Evolutionary conservation across 2,797 vertebrate species (phyloP).

Genomic region (Leucoraja ocellata): DNA sequence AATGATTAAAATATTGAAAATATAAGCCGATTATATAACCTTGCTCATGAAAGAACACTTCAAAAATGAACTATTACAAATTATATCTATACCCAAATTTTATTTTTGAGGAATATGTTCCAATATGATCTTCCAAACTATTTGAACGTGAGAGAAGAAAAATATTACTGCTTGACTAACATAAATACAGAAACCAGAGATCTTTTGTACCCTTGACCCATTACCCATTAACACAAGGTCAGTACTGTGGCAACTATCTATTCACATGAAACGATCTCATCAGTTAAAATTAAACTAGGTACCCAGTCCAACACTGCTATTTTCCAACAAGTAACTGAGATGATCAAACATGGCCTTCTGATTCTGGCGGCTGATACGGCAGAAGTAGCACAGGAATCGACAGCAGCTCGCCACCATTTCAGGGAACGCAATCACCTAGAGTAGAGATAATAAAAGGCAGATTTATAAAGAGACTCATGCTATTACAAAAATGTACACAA

Average conservation of each 20-base stretch:
- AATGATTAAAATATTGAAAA: neutral
- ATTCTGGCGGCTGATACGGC: slow-evolving; percentile 94
- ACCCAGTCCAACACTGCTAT: slow-evolving; percentile 95
- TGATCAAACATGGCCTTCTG: slow-evolving; percentile 99
- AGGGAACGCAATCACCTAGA: slow-evolving; percentile 85
- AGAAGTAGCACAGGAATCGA: slow-evolving; percentile 96
- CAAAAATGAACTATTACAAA: neutral
- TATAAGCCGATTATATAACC: neutral
- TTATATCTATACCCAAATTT: neutral
- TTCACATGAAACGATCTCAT: slow-evolving; percentile 33
- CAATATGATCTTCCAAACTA: neutral
- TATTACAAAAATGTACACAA: neutral
- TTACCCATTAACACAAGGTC: neutral
- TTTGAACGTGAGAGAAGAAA: neutral
- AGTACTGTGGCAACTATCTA: slow-evolving; percentile 23
- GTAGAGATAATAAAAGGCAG: neutral
- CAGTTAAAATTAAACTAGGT: slow-evolving; percentile 34
- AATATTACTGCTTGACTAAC: neutral
- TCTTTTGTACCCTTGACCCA: neutral
- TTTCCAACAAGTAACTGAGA: slow-evolving; percentile 92
- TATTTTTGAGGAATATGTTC: neutral
- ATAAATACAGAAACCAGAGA: neutral
- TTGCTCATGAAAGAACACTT: neutral
- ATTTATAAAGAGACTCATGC: neutral
- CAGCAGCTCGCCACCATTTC: slow-evolving; percentile 99